These are phyloP conservation scores for Penaeus indicus DNA, from an alignment of 1,140 invertebrate species.

Conservation along the genomic window DNA sequence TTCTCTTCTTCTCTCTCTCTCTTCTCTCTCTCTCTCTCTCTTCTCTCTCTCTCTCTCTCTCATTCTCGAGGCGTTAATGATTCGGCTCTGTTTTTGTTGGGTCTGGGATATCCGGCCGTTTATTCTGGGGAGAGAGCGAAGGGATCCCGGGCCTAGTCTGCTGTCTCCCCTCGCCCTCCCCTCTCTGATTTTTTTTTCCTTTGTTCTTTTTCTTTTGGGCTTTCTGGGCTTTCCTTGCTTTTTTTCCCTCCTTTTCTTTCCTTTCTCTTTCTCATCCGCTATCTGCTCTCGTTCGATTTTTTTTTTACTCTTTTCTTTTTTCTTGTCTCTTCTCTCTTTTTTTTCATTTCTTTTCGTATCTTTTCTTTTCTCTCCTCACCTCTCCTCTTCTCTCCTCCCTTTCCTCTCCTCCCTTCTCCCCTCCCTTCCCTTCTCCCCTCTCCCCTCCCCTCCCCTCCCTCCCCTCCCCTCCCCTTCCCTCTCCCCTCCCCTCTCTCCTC, in stretches of 20 bases:
- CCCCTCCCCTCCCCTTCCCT: no score
- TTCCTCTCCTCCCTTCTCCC: neutral
- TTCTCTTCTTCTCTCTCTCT: no score
- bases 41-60: no score
- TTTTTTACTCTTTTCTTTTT: slow-evolving; percentile 8
- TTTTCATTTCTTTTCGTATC: neutral
- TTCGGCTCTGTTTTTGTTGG: no score
- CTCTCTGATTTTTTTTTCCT: neutral
- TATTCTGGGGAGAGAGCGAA: neutral
- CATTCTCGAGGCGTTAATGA: no score
- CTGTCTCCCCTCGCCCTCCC: neutral
- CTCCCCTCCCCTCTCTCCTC: no score
- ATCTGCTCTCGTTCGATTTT: slow-evolving; percentile 8
- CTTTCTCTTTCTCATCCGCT: neutral
- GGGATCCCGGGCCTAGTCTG: neutral
- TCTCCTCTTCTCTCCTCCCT: neutral
- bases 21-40: no score
- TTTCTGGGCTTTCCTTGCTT: neutral
- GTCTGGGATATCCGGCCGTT: neutral
- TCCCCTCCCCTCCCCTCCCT: no score
- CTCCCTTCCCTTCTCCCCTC: no score
- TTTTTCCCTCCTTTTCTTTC: neutral
- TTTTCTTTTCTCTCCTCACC: no score
- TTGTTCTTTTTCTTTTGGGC: neutral
- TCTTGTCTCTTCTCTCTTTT: neutral